Evolutionary conservation across 2,113 vertebrate species (phyloP).

Genomic region (Eclectus roratus): DNA sequence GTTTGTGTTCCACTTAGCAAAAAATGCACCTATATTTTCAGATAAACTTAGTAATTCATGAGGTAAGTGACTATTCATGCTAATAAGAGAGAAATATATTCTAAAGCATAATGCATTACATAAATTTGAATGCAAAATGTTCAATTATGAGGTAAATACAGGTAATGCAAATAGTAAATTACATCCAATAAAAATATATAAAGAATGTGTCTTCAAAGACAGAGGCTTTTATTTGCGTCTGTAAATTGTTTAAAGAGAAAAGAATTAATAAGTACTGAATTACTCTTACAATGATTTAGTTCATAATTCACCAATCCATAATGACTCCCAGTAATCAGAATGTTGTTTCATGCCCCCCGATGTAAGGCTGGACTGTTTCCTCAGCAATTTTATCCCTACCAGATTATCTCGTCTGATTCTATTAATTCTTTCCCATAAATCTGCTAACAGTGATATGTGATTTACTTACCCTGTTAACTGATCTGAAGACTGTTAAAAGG

Average conservation of each 20-base stretch:
- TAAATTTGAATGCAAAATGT: slow-evolving; percentile 86
- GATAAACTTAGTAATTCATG: slow-evolving; percentile 87
- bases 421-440: slow-evolving; percentile 84
- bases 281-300: slow-evolving; percentile 74
- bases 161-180: slow-evolving; percentile 84
- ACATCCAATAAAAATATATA: slow-evolving; percentile 79
- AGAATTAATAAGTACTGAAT: slow-evolving; percentile 81
- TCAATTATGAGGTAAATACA: slow-evolving; percentile 85
- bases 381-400: slow-evolving; percentile 79
- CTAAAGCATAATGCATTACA: slow-evolving; percentile 80
- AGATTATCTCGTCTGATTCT: slow-evolving; percentile 83
- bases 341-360: slow-evolving; percentile 67
- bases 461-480: slow-evolving; percentile 80
- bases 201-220: slow-evolving; percentile 80
- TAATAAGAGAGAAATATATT: slow-evolving; percentile 84
- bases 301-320: slow-evolving; percentile 76
- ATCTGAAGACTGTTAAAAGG: slow-evolving; percentile 79
- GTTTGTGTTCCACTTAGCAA: slow-evolving; percentile 81
- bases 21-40: slow-evolving; percentile 81
- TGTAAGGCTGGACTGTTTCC: slow-evolving; percentile 73
- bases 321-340: slow-evolving; percentile 73
- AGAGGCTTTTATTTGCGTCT: slow-evolving; percentile 74
- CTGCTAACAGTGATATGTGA: slow-evolving; percentile 80
- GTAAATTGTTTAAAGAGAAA: slow-evolving; percentile 78
- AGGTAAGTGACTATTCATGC: slow-evolving; percentile 85